Conservation (phyloP, 2,113 vertebrate species). For the Hylia prasina region DNA sequence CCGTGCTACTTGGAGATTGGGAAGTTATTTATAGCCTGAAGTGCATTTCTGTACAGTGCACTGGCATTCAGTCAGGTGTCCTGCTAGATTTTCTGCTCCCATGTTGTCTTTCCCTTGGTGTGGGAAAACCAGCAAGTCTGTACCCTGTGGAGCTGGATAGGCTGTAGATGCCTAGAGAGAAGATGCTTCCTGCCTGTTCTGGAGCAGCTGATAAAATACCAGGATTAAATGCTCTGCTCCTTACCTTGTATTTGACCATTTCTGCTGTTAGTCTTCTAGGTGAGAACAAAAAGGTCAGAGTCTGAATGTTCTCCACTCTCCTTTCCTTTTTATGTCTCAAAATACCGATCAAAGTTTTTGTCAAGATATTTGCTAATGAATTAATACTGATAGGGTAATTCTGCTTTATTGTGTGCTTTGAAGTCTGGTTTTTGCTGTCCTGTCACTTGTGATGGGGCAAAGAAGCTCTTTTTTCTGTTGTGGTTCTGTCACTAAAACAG, state of each 20-base stretch:
- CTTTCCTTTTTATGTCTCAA: background rate
- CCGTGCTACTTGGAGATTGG: background rate
- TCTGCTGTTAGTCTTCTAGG: background rate
- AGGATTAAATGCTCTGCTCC: background rate
- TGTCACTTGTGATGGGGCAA: background rate
- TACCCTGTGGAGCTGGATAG: background rate
- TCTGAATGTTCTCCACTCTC: background rate
- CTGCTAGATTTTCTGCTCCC: background rate
- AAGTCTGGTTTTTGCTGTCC: background rate
- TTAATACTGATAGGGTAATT: background rate
- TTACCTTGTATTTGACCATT: background rate
- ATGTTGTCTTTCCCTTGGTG: background rate
- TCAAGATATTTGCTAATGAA: background rate
- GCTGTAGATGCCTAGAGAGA: background rate
- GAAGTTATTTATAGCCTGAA: background rate
- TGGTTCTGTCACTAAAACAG: background rate
- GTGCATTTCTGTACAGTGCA: background rate
- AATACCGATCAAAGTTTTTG: background rate
- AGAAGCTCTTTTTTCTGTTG: background rate
- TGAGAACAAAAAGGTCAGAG: background rate
- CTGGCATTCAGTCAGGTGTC: background rate
- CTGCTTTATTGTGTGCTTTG: background rate
- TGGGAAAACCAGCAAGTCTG: background rate
- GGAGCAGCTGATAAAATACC: background rate
- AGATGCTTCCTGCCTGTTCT: background rate